Base-by-base conservation (phyloP, 30 jellyfish, hydroid and myxozoan species). In the Aurelia sp. region DNA sequence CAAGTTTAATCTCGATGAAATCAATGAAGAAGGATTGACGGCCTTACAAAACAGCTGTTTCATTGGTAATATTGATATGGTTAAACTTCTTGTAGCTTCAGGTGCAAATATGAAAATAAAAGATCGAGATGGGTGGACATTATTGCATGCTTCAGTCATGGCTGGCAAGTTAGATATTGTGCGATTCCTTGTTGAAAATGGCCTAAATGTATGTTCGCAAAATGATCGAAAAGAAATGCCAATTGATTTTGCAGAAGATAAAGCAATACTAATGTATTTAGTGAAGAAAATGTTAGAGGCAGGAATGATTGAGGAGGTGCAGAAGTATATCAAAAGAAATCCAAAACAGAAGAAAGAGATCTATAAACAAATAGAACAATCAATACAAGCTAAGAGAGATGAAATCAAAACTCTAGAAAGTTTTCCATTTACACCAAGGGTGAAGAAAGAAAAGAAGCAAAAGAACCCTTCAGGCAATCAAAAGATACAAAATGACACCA, bases 21-120 rank as follows among this genome's bases (percentile, higher is more conserved):
- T 95, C 60, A 95, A 95, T 67, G 97, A 87, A 7, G 99, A 95
- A 13, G 99, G 99, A 1, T 81, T 95, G 15, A 95, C 99, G 3
- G 99, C 99, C 11, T 87, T 95, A 63, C 99, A 95, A 71, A 85
- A 81, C 67, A 89, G 97, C 69, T 95, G 99, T 74, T 95, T 95
- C 64, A 96, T 96, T 50, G 97, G 97, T 2, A 86, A 95, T 70
- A n/a, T 95, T 5, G 99, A 95, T 53, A 80, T 95, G 81, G 99
- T 95, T 18, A 89, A 89, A 68, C 59, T 85, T 12, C 75, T 95
- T 13, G 93, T 90, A 18, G 67, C 92, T 17, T 53, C 85, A 57
- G 95, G 96, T 15, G 99, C 97, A 9, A 90, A 95, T 74, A 31
- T 82, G 55, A 95, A 90, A 61, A 90, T 89, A 0, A 96, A 85